Evolutionary conservation across 2,888 invertebrate genomes (phyloP), one percentile per base, ranked within the genome.

Genomic region (Yponomeuta evonymella): DNA sequence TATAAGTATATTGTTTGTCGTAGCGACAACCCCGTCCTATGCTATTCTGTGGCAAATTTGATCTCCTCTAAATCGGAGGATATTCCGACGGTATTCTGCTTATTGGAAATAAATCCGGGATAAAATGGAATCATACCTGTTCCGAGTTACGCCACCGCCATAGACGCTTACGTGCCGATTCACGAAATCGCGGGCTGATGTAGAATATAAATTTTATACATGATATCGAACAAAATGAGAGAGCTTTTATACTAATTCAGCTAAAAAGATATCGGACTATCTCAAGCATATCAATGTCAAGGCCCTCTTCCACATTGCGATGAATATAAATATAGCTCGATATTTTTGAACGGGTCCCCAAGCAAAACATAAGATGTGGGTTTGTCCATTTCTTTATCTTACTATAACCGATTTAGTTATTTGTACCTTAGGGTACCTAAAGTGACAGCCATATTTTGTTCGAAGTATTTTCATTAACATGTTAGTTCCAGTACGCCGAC

Each of bases 71-170:
- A 83, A 83, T 79, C 80, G 79, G 75, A 80, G 79, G 83, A 84
- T 85, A 83, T 85, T 83, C 79, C 77, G 74, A 72, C 74, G 79
- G 82, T 81, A 83, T 87, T 83, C 79, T 79, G 83, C 82, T 85
- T 86, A 86, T 87, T 86, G 87, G 83, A 86, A 84, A 86, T 87
- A 86, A 85, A 87, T 85, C 85, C 84, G 78, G 85, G 83, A 84
- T 86, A 81, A 85, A 87, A 84, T 83, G 78, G 83, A 85, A 84
- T 86, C 83, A 82, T 81, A 82, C 80, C 82, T 82, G 81, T 81
- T 81, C 62, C 36, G 69, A 63, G 72, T 71, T 70, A 43, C 70
- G 68, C 48, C 66, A 12, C 70, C 48, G n/a, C 43, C 65, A 70
- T 70, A 65, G 65, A 65, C 62, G 70, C 70, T 65, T 65, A 70